These are phyloP conservation scores for Pedicia rivosa DNA, from an alignment of 2,888 invertebrate genomes.

Conservation along the genomic window DNA sequence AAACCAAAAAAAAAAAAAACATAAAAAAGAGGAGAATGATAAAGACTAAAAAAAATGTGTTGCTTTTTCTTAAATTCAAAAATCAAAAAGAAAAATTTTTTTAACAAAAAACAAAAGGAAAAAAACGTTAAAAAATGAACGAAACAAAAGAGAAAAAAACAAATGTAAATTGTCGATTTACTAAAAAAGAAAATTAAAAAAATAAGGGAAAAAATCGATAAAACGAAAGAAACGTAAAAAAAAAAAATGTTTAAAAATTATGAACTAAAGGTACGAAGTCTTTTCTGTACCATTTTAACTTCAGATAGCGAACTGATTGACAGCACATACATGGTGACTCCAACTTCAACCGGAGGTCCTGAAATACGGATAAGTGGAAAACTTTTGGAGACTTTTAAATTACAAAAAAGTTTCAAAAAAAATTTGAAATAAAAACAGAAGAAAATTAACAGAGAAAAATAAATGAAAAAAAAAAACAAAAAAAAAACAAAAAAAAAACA, in stretches of 20 bases:
- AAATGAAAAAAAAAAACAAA: constrained; percentile 1
- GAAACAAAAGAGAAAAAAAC: constrained; percentile 3
- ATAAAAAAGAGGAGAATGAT: too few relatives aligned
- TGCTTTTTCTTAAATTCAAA: too few relatives aligned
- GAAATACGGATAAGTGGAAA: constrained; percentile 44
- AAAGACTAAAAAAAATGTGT: too few relatives aligned
- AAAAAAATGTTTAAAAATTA: constrained; percentile 11
- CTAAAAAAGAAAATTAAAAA: constrained; percentile 11
- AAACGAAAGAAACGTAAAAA: constrained; percentile 10
- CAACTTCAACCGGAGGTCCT: constrained; percentile 95
- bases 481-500: background rate
- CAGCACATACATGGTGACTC: constrained; percentile 96
- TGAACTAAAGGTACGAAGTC: constrained; percentile 19
- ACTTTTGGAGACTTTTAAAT: too few relatives aligned
- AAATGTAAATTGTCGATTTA: constrained; percentile 11
- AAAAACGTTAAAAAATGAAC: background rate
- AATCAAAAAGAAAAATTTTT: too few relatives aligned
- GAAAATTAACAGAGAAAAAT: background rate
- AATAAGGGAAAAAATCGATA: constrained; percentile 1
- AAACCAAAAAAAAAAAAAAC: too few relatives aligned
- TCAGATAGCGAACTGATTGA: constrained; percentile 97
- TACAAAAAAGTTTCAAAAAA: too few relatives aligned
- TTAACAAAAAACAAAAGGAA: background rate
- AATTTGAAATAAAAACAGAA: background rate
- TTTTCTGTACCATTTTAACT: constrained; percentile 83